phyloP scores from a whole-genome alignment of 2,888 invertebrate genomes.

The Phaonia tiefii region DNA sequence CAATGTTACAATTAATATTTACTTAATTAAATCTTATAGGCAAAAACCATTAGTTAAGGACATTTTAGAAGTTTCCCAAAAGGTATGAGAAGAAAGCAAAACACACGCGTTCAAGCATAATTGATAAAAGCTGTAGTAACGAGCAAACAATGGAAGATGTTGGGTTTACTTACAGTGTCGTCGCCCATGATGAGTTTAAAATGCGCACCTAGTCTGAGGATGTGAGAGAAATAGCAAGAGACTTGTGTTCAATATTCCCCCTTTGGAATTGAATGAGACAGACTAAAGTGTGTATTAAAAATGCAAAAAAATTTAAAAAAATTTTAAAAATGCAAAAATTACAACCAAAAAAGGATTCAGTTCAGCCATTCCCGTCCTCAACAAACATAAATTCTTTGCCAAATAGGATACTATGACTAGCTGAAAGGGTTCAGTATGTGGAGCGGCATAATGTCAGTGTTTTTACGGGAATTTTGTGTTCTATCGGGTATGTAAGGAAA shows the following conservation, averaged over 20 bases:
- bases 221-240: conserved; percentile 8
- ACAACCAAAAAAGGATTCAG: not conserved
- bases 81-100: conserved; percentile 8
- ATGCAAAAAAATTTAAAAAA: conserved; percentile 69
- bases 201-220: conserved; percentile 21
- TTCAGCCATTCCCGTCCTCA: too few species aligned
- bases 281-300: too few species aligned
- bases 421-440: not conserved
- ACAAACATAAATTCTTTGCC: conserved; percentile 21
- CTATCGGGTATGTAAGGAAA: too few species aligned
- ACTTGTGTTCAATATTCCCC: conserved; percentile 24
- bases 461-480: too few species aligned
- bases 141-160: conserved; percentile 56
- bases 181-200: not conserved
- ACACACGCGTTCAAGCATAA: conserved; percentile 62
- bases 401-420: conserved; percentile 34
- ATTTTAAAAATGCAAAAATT: conserved; percentile 43
- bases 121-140: conserved; percentile 57
- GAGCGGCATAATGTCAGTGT: too few species aligned
- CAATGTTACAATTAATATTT: conserved; percentile 66
- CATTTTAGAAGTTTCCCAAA: not conserved
- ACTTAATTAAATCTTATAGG: conserved; percentile 71
- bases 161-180: too few species aligned
- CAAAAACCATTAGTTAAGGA: conserved; percentile 61
- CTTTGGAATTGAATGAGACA: conserved; percentile 51